phyloP scores from a whole-genome alignment of 1,140 invertebrate genomes.

The Tigriopus japonicus region DNA sequence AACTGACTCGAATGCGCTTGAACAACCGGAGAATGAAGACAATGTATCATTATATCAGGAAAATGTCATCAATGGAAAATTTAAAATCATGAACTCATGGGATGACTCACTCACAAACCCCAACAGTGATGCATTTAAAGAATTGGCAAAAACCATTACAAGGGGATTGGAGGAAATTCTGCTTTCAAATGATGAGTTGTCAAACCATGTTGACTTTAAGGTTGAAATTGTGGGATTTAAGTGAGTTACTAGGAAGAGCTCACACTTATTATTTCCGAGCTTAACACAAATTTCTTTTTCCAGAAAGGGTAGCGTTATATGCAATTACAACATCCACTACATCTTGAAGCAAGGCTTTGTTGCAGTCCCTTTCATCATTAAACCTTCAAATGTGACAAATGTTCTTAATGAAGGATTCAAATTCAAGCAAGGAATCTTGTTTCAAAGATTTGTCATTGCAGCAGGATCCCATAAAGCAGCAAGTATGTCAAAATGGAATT shows the following conservation, averaged over 20 bases:
- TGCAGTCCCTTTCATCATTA: constrained; percentile 12
- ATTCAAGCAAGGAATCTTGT: constrained; percentile 12
- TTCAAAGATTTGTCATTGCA: constrained; percentile 13
- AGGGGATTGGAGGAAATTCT: constrained; percentile 4
- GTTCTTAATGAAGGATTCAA: constrained; percentile 4
- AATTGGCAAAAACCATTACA: background rate
- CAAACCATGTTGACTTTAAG: constrained; percentile 4
- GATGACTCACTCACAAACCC: background rate
- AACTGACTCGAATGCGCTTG: background rate
- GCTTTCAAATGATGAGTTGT: background rate
- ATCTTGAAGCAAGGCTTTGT: constrained; percentile 10
- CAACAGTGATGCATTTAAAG: background rate
- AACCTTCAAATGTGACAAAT: constrained; percentile 10
- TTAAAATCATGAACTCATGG: constrained; percentile 5
- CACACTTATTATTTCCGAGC: background rate
- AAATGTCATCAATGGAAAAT: constrained; percentile 13
- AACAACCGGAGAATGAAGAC: background rate
- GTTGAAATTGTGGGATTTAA: constrained; percentile 1
- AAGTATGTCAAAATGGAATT: background rate
- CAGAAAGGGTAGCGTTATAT: constrained; percentile 8
- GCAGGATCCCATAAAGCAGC: constrained; percentile 11
- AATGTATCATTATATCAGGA: background rate
- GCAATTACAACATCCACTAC: constrained; percentile 12
- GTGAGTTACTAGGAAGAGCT: too few relatives aligned
- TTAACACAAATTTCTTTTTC: background rate